phyloP scores from a whole-genome alignment of 2,888 invertebrate species.

The Philhelius pedissequus region DNA sequence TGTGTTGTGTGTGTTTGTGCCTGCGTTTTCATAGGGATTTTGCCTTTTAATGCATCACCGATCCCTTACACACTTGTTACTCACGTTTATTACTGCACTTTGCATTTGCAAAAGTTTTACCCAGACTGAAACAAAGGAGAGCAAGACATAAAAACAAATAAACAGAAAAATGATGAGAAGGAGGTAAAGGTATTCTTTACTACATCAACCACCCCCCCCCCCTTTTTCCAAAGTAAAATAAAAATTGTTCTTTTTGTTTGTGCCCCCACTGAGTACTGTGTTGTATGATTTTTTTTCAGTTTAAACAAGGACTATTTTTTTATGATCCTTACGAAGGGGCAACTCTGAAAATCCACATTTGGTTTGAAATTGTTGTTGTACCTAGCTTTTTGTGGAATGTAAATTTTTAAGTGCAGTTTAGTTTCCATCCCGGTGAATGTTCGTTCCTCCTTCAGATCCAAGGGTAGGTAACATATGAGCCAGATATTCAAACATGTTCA shows the following conservation, averaged over 20 bases:
- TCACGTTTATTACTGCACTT: conserved; percentile 65
- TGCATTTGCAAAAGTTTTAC: conserved; percentile 40
- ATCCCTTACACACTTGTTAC: conserved; percentile 61
- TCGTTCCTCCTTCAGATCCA: background rate
- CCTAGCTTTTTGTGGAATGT: conserved; percentile 38
- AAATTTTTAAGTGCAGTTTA: conserved; percentile 61
- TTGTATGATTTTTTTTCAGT: conserved; percentile 7
- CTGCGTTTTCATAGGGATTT: conserved; percentile 21
- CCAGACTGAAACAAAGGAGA: background rate
- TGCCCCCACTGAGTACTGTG: background rate
- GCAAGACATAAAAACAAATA: background rate
- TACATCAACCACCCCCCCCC: background rate
- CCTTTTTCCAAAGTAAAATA: background rate
- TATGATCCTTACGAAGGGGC: conserved; percentile 6
- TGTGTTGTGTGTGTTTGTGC: background rate
- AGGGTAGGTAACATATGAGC: background rate
- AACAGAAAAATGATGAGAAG: background rate
- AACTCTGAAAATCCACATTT: conserved; percentile 41
- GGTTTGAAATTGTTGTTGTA: conserved; percentile 23
- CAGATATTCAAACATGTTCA: conserved; percentile 29
- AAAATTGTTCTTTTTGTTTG: conserved; percentile 28
- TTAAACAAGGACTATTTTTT: conserved; percentile 43
- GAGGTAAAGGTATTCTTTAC: background rate
- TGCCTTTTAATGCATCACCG: conserved; percentile 64
- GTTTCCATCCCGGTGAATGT: conserved; percentile 15